These are phyloP conservation scores for Thymelicus sylvestris DNA, from an alignment of 2,888 invertebrate species.

Conservation along the genomic window DNA sequence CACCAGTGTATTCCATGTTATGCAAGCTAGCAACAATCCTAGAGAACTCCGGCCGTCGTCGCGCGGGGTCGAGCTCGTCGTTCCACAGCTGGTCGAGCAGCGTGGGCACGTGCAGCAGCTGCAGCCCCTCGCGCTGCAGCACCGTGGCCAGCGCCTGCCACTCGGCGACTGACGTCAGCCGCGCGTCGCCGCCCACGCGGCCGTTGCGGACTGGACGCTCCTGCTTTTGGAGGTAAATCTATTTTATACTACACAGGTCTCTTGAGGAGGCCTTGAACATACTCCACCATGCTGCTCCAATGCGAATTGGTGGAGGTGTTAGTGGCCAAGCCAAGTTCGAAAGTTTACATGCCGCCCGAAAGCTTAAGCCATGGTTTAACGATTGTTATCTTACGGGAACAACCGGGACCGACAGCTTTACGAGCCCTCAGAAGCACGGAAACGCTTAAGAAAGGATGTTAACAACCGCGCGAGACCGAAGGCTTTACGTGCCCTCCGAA, in stretches of 20 bases:
- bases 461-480: no score
- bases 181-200: constrained; percentile 90
- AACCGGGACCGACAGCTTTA: no score
- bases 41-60: constrained; percentile 83
- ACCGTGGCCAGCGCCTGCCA: constrained; percentile 87
- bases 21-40: constrained; percentile 87
- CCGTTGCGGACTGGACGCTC: constrained; percentile 71
- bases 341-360: no score
- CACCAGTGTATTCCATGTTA: constrained; percentile 85
- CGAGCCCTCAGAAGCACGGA: no score
- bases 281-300: no score
- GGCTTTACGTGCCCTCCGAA: no score
- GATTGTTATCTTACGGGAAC: no score
- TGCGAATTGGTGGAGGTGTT: no score
- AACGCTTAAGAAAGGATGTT: no score
- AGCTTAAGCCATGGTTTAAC: no score
- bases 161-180: constrained; percentile 87
- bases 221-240: constrained; percentile 46
- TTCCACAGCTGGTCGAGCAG: constrained; percentile 93
- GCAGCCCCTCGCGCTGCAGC: constrained; percentile 79
- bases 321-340: no score
- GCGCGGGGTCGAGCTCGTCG: constrained; percentile 66
- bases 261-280: no score
- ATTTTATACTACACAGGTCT: neutral
- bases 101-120: constrained; percentile 86